Percentiles rank a stretch among this genome's conserved stretches.
Conservation (phyloP, 2,888 invertebrate genomes). For the Metacarcinus magister region DNA sequence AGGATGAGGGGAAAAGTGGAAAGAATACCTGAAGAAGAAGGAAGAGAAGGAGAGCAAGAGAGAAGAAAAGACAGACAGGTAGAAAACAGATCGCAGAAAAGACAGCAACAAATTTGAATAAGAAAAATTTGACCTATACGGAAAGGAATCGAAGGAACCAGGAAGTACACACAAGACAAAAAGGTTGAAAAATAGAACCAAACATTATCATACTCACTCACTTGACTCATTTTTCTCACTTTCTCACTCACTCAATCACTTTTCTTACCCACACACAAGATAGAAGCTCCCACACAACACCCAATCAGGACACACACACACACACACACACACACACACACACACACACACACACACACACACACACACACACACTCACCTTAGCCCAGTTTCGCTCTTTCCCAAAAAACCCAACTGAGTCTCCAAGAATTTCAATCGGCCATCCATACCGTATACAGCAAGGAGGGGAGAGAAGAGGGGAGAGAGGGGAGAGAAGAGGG, state of each 20-base stretch:
- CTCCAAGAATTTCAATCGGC: not conserved
- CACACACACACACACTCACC: not conserved
- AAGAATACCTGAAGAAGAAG: not conserved
- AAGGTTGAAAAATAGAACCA: not conserved
- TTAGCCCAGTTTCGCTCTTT: not conserved
- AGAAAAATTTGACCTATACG: not conserved
- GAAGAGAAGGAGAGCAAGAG: not conserved
- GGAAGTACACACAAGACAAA: not conserved
- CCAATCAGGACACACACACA: not conserved
- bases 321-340: constrained; percentile 15
- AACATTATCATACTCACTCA: too few relatives aligned
- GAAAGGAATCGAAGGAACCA: not conserved
- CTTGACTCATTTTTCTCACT: too few relatives aligned
- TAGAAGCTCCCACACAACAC: not conserved
- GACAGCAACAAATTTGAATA: not conserved
- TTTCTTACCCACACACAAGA: too few relatives aligned
- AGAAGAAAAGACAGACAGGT: not conserved
- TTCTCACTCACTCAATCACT: too few relatives aligned
- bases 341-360: not conserved
- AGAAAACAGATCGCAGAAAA: not conserved
- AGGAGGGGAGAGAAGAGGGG: not conserved
- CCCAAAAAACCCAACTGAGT: not conserved
- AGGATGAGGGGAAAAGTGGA: not conserved
- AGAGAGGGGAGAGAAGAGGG: too few relatives aligned
- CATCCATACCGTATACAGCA: not conserved